A percentile compares a stretch with the other conserved stretches of the same genome.
Conservation (phyloP, 2,888 invertebrate species). For the Smittia aterrima region DNA sequence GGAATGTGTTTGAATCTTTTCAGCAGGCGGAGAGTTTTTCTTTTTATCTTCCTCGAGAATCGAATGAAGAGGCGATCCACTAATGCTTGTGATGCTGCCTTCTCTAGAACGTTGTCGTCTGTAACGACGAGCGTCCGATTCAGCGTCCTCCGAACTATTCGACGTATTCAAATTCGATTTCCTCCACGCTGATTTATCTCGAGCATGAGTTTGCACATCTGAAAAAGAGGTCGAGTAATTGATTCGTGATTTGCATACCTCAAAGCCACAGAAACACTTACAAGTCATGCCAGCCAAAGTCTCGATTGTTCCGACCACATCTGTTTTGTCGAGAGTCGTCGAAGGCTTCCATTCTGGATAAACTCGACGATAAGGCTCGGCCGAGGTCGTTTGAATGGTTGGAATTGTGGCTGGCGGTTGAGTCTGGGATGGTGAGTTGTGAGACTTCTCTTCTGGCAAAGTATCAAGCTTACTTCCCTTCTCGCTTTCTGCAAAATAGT, state of each 20-base stretch:
- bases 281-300: slow-evolving; percentile 71
- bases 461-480: slow-evolving; percentile 70
- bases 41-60: slow-evolving; percentile 62
- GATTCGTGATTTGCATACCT: slow-evolving; percentile 4
- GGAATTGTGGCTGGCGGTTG: slow-evolving; percentile 2
- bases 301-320: slow-evolving; percentile 81
- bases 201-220: slow-evolving; percentile 23
- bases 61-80: slow-evolving; percentile 56
- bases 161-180: slow-evolving; percentile 59
- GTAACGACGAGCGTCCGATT: slow-evolving; percentile 62
- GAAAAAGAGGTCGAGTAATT: slow-evolving; percentile 50
- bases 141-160: slow-evolving; percentile 65
- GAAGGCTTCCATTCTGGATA: slow-evolving; percentile 80
- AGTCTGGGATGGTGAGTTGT: background rate
- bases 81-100: slow-evolving; percentile 52
- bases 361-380: slow-evolving; percentile 60
- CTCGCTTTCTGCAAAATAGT: slow-evolving; percentile 66
- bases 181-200: slow-evolving; percentile 4
- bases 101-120: slow-evolving; percentile 60
- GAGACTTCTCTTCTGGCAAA: slow-evolving; percentile 67
- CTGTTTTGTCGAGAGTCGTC: slow-evolving; percentile 73
- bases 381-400: slow-evolving; percentile 44
- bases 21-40: background rate
- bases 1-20: slow-evolving; percentile 11
- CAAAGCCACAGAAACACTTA: background rate